A percentile compares a stretch with the other conserved stretches of the same genome.
Evolutionary conservation across 2,797 vertebrate species (phyloP).

Genomic region (Cichlasoma orientale): DNA sequence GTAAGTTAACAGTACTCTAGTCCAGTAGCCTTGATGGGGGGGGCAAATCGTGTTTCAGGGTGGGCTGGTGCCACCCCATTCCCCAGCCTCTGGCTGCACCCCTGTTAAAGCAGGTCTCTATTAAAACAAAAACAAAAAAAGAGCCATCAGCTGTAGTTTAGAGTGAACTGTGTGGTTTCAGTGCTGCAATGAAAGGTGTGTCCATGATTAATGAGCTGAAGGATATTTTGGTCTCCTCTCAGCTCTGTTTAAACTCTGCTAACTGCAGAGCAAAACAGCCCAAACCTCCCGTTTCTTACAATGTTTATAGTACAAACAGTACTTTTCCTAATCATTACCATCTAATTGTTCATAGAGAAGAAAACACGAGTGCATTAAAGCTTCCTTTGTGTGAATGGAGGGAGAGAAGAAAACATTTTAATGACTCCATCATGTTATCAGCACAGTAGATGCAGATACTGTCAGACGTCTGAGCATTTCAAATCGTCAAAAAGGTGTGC

Average conservation of each 20-base stretch:
- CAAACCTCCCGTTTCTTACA: accelerated
- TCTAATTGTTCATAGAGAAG: accelerated
- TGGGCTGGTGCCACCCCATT: neutral
- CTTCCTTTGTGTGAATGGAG: neutral
- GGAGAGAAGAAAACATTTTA: no score
- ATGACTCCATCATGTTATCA: no score
- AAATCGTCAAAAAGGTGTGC: no score
- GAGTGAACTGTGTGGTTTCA: neutral
- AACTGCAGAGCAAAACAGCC: no score
- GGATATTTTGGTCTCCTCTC: neutral
- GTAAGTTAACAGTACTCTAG: neutral
- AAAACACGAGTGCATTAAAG: neutral
- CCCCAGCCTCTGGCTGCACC: neutral
- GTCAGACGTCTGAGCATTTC: no score
- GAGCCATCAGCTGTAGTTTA: neutral
- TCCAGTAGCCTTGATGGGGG: neutral
- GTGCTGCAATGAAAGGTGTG: neutral
- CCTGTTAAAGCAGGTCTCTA: neutral
- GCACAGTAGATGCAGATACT: neutral
- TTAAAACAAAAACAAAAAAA: no score
- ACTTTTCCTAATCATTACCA: neutral
- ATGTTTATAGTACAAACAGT: neutral
- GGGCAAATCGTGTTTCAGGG: neutral
- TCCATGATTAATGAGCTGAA: accelerated
- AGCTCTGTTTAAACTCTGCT: neutral